Conservation (phyloP, 2,113 vertebrate genomes). For the Pituophis catenifer region DNA sequence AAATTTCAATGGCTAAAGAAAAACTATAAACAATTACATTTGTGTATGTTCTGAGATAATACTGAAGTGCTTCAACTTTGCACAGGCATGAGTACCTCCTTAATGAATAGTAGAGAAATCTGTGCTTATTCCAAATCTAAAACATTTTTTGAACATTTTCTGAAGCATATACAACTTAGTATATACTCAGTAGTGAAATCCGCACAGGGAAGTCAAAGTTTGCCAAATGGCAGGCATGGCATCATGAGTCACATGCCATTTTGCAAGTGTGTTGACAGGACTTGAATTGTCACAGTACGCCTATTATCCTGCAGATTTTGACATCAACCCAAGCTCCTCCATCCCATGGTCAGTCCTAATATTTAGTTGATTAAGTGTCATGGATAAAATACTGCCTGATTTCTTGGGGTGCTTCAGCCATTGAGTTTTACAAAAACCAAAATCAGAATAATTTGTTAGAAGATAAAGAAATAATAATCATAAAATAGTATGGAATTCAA, state of each 20-base stretch:
- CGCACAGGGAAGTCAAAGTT: background rate
- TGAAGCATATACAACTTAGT: background rate
- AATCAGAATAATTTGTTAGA: constrained; percentile 15
- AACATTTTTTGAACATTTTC: background rate
- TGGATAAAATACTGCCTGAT: background rate
- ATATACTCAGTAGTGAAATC: background rate
- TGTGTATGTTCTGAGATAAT: background rate
- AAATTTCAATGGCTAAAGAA: background rate
- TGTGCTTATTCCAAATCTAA: background rate
- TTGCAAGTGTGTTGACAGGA: background rate
- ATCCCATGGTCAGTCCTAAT: background rate
- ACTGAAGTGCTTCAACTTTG: background rate
- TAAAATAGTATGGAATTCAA: background rate
- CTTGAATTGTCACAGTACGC: background rate
- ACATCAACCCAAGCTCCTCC: background rate
- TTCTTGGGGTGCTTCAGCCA: background rate
- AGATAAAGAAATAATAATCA: background rate
- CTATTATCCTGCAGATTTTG: background rate
- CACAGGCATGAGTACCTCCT: background rate
- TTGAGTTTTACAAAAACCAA: background rate
- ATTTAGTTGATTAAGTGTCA: background rate
- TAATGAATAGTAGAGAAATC: background rate
- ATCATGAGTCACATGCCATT: background rate
- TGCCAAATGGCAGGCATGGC: background rate
- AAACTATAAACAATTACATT: background rate